Evolutionary conservation across 2,113 vertebrate species (phyloP).

Genomic region (Hoplias malabaricus): DNA sequence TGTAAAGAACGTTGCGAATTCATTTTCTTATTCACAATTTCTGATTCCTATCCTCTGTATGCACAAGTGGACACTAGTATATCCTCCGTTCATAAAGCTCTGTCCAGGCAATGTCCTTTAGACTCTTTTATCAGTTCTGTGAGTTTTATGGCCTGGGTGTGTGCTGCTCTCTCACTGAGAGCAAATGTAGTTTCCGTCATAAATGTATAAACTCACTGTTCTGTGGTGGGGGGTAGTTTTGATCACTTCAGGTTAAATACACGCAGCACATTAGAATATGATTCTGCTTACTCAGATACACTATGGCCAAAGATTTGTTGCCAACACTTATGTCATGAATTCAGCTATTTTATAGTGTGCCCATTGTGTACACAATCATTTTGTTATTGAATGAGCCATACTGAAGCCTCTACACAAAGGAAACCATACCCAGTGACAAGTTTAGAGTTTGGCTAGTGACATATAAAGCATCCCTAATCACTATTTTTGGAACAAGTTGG

Average conservation of each 20-base stretch:
- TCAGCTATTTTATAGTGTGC: no score
- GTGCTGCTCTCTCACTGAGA: constrained; percentile 34
- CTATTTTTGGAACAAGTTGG: no score
- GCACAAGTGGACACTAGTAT: not conserved
- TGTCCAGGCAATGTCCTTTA: constrained; percentile 43
- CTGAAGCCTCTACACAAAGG: no score
- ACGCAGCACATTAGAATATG: not conserved
- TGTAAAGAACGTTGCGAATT: constrained; percentile 17
- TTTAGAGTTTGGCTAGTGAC: no score
- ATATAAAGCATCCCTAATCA: no score
- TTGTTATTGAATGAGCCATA: no score
- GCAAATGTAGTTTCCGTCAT: constrained; percentile 49
- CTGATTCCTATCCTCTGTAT: not conserved
- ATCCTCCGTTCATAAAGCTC: not conserved
- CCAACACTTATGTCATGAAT: no score
- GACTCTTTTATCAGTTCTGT: constrained; percentile 49
- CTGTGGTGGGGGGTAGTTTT: not conserved
- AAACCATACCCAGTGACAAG: no score
- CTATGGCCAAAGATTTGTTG: not conserved
- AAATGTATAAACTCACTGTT: constrained; percentile 19
- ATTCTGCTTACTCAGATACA: not conserved
- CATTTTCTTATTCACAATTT: constrained; percentile 21
- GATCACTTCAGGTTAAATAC: not conserved
- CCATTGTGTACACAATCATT: no score
- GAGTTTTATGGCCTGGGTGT: constrained; percentile 57